Percentiles rank a stretch among this genome's conserved stretches.
Evolutionary conservation across 1,140 invertebrate species (phyloP).

Genomic region (Heliothis virescens): DNA sequence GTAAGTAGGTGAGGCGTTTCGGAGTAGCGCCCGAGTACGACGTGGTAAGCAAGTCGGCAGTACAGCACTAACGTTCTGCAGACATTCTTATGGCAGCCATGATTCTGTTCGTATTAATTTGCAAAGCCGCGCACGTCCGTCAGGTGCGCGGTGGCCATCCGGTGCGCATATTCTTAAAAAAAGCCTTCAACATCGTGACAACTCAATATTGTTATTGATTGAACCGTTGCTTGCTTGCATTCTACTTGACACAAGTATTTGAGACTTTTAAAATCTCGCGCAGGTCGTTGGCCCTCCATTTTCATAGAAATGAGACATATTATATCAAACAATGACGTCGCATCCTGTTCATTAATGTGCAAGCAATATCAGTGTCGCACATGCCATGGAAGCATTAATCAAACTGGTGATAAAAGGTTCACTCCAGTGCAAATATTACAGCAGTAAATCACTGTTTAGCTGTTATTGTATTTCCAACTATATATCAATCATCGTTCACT

Average conservation of each 20-base stretch:
- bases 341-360: constrained; percentile 59
- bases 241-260: constrained; percentile 20
- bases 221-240: constrained; percentile 37
- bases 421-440: constrained; percentile 70
- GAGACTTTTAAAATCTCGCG: constrained; percentile 21
- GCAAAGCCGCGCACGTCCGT: constrained; percentile 69
- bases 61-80: not conserved
- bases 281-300: constrained; percentile 44
- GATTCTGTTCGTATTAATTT: constrained; percentile 64
- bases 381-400: constrained; percentile 74
- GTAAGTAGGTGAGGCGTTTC: constrained; percentile 8
- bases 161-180: constrained; percentile 59
- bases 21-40: not conserved
- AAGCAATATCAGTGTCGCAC: constrained; percentile 57
- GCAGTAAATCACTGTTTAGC: constrained; percentile 76
- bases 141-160: constrained; percentile 60
- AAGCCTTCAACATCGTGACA: constrained; percentile 42
- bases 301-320: constrained; percentile 49
- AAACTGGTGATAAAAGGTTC: constrained; percentile 73
- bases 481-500: constrained; percentile 67
- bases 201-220: constrained; percentile 49
- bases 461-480: constrained; percentile 62
- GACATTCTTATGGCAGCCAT: constrained; percentile 49
- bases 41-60: constrained; percentile 9
- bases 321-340: constrained; percentile 54